A percentile compares a stretch with the other conserved stretches of the same genome.
Evolutionary conservation across 2,113 vertebrate genomes (phyloP).

Genomic region (Otis tarda): DNA sequence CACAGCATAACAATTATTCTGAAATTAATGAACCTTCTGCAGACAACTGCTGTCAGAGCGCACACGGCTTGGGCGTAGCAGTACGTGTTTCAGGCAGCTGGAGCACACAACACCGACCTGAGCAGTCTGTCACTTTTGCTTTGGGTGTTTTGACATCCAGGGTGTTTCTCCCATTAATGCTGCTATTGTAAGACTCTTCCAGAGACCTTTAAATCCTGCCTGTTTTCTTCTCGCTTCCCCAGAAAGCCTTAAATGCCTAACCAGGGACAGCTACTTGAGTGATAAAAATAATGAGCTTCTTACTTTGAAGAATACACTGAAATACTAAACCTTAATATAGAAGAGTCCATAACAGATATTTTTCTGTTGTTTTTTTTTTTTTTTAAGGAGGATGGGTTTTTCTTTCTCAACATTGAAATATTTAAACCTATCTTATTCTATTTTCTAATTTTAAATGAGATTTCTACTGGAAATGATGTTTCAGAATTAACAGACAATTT

Average conservation of each 20-base stretch:
- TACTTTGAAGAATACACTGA: background rate
- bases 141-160: background rate
- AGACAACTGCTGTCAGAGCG: background rate
- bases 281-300: background rate
- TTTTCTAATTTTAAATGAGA: background rate
- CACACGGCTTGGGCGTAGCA: rapidly evolving
- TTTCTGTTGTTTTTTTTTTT: background rate
- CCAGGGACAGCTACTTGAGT: background rate
- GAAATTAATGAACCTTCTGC: background rate
- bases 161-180: background rate
- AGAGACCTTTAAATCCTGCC: background rate
- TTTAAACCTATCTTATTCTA: background rate
- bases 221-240: background rate
- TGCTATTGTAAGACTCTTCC: background rate
- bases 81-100: background rate
- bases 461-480: background rate
- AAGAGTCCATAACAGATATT: background rate
- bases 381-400: too few relatives aligned
- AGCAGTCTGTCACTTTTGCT: background rate
- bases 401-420: background rate
- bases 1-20: background rate
- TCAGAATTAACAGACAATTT: background rate
- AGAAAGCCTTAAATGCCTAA: background rate
- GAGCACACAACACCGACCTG: rapidly evolving
- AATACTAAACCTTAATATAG: background rate